phyloP scores from a whole-genome alignment of 2,888 invertebrate genomes.

The Byasa hedistus region DNA sequence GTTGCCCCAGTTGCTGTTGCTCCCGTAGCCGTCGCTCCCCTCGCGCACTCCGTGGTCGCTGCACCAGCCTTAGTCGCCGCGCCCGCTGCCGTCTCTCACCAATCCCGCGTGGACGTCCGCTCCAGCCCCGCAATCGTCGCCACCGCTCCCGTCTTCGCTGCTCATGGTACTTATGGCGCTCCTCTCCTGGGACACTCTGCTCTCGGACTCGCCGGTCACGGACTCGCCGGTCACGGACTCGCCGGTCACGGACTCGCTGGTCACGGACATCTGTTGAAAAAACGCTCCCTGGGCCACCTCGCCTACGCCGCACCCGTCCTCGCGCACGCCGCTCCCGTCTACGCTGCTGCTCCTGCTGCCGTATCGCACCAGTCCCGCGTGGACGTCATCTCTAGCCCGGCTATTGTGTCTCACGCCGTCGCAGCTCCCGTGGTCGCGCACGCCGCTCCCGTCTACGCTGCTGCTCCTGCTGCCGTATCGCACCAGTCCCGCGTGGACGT shows the following conservation, averaged over 20 bases:
- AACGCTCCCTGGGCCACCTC: constrained; percentile 49
- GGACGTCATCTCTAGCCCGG: constrained; percentile 37
- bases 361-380: constrained; percentile 41
- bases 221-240: no score
- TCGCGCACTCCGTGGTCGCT: constrained; percentile 45
- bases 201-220: no score
- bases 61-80: constrained; percentile 45
- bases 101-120: constrained; percentile 57
- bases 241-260: constrained; percentile 54
- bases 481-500: constrained; percentile 74
- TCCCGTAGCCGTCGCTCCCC: constrained; percentile 34
- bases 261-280: constrained; percentile 52
- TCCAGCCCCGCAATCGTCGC: constrained; percentile 41
- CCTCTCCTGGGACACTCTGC: constrained; percentile 34
- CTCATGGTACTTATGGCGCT: constrained; percentile 43
- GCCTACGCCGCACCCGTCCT: constrained; percentile 47
- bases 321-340: constrained; percentile 48
- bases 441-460: constrained; percentile 47
- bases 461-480: constrained; percentile 70
- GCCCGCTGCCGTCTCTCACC: constrained; percentile 51
- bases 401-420: constrained; percentile 44
- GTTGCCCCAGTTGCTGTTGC: constrained; percentile 44
- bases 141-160: constrained; percentile 47
- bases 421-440: constrained; percentile 48
- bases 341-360: constrained; percentile 48